These are phyloP conservation scores for Dromococcyx pavoninus DNA, from an alignment of 2,797 vertebrate genomes.

Conservation along the genomic window DNA sequence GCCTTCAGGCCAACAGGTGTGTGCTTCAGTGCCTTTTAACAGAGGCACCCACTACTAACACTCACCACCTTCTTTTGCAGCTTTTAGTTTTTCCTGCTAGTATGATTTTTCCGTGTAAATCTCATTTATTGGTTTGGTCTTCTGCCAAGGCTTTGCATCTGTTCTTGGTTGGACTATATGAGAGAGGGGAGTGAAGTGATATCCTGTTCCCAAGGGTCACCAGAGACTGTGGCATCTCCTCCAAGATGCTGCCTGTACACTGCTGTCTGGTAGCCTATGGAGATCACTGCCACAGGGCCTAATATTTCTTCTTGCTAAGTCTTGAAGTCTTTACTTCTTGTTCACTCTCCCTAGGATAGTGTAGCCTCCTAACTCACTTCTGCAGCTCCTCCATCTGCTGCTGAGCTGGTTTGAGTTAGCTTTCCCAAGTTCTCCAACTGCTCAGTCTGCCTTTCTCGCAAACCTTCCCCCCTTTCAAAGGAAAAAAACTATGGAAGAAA, in stretches of 20 bases:
- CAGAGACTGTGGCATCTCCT: background rate
- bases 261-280: background rate
- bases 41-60: background rate
- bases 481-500: too few species aligned
- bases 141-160: background rate
- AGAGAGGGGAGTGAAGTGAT: background rate
- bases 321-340: fast-evolving
- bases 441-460: too few species aligned
- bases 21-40: background rate
- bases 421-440: too few species aligned
- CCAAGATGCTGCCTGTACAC: background rate
- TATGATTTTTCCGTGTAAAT: background rate
- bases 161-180: background rate
- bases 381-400: background rate
- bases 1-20: background rate
- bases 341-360: background rate
- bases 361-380: background rate
- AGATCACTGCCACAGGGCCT: background rate
- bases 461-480: too few species aligned
- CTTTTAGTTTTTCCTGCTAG: background rate
- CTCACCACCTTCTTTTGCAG: background rate
- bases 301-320: background rate
- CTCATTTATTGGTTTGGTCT: background rate
- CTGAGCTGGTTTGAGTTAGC: too few species aligned
- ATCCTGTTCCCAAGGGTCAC: background rate